phyloP scores from a whole-genome alignment of 2,113 vertebrate genomes.

The Malurus cyaneus region DNA sequence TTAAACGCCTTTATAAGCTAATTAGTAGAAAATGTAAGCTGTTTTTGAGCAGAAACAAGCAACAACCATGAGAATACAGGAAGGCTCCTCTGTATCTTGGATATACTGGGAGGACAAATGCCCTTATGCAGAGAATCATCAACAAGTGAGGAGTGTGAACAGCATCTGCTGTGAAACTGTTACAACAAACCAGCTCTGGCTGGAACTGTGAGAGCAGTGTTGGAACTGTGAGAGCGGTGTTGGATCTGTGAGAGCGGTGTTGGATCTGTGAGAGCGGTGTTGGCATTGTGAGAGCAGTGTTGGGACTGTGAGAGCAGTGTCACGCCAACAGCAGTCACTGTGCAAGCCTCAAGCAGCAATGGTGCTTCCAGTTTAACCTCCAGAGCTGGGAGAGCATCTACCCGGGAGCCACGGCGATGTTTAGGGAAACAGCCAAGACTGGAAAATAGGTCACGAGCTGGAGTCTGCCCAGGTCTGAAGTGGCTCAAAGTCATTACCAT shows the following conservation, averaged over 20 bases:
- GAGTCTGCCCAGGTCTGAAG: slow-evolving; percentile 41
- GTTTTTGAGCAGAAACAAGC: slow-evolving; percentile 42
- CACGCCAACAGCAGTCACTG: accelerated
- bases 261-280: background rate
- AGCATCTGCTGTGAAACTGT: background rate
- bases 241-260: background rate
- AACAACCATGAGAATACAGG: background rate
- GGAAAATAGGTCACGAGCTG: slow-evolving; percentile 44
- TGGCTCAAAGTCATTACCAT: slow-evolving; percentile 51
- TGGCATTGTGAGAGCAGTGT: background rate
- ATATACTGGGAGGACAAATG: background rate
- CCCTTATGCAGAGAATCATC: background rate
- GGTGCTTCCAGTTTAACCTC: background rate
- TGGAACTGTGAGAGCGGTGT: background rate
- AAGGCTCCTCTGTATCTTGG: background rate
- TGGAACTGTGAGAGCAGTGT: background rate
- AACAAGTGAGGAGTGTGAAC: background rate
- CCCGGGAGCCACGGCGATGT: background rate
- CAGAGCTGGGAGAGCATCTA: background rate
- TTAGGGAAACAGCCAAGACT: background rate
- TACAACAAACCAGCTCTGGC: background rate
- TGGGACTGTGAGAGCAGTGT: background rate
- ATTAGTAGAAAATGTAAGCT: slow-evolving; percentile 45
- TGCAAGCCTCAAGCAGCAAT: background rate
- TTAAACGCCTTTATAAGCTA: slow-evolving; percentile 56